A percentile compares a stretch with the other conserved stretches of the same genome.
These are phyloP conservation scores for Aethes cnicana DNA, from an alignment of 2,888 invertebrate genomes.

Conservation along the genomic window DNA sequence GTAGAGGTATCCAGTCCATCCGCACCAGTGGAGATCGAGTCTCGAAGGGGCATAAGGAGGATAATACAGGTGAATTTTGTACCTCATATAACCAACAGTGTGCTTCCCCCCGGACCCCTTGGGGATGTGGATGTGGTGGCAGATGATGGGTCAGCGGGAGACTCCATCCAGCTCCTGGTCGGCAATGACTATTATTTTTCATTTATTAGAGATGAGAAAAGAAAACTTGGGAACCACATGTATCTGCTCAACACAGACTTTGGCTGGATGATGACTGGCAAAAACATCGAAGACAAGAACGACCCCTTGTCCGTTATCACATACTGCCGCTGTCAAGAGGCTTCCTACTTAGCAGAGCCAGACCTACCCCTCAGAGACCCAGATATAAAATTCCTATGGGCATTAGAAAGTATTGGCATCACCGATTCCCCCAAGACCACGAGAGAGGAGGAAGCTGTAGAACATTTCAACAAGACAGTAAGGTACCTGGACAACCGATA, in stretches of 20 bases:
- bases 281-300: too few species aligned
- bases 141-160: conserved; percentile 15
- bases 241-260: too few species aligned
- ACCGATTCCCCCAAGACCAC: background rate
- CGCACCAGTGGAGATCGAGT: background rate
- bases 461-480: conserved; percentile 32
- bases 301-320: too few species aligned
- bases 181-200: conserved; percentile 26
- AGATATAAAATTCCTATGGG: background rate
- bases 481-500: conserved; percentile 24
- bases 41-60: background rate
- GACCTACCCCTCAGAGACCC: background rate
- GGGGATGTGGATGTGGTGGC: background rate
- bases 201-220: conserved; percentile 3
- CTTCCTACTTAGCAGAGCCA: background rate
- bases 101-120: background rate
- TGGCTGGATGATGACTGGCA: too few species aligned
- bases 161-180: conserved; percentile 6
- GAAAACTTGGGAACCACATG: too few species aligned
- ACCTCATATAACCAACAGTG: background rate
- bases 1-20: conserved; percentile 1
- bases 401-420: background rate
- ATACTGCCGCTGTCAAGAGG: background rate
- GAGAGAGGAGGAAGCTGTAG: conserved; percentile 32
- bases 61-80: conserved; percentile 13